A percentile compares a stretch with the other conserved stretches of the same genome.
phyloP scores from a whole-genome alignment of 2,113 vertebrate genomes.

The Pelobates fuscus region DNA sequence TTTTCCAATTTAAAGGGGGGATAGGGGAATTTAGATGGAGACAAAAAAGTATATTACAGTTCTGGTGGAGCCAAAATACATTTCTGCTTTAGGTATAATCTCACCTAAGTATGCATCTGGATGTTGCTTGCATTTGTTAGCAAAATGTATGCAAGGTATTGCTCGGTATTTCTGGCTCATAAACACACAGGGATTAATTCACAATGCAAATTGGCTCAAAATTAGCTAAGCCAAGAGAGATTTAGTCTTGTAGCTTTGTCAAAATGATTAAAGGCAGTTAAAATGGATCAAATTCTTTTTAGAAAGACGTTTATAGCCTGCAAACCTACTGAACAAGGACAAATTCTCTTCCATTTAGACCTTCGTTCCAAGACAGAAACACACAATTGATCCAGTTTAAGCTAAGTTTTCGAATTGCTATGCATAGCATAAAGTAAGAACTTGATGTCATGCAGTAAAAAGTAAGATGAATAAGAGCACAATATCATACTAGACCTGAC shows the following conservation, averaged over 20 bases:
- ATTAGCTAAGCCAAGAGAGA: constrained; percentile 9
- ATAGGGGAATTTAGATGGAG: too few species aligned
- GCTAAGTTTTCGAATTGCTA: background rate
- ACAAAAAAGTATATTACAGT: too few species aligned
- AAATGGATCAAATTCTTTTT: constrained; percentile 1
- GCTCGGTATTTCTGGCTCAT: background rate
- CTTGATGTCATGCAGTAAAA: background rate
- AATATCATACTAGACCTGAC: too few species aligned
- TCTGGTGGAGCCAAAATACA: too few species aligned
- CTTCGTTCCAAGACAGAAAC: background rate
- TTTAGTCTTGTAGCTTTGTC: constrained; percentile 7
- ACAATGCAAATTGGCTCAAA: constrained; percentile 2
- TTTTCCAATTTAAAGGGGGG: too few species aligned
- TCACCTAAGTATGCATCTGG: too few species aligned
- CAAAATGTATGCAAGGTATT: background rate
- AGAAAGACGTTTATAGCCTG: background rate
- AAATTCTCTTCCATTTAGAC: background rate
- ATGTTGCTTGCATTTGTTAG: too few species aligned
- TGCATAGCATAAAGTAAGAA: background rate
- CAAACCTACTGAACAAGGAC: background rate
- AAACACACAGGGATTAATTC: background rate
- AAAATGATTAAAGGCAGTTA: constrained; percentile 5
- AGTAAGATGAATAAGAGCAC: background rate
- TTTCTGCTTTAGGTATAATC: too few species aligned
- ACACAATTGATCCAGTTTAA: background rate